Evolutionary conservation across 1,140 invertebrate genomes (phyloP).

Genomic region (Drosophila willistoni): DNA sequence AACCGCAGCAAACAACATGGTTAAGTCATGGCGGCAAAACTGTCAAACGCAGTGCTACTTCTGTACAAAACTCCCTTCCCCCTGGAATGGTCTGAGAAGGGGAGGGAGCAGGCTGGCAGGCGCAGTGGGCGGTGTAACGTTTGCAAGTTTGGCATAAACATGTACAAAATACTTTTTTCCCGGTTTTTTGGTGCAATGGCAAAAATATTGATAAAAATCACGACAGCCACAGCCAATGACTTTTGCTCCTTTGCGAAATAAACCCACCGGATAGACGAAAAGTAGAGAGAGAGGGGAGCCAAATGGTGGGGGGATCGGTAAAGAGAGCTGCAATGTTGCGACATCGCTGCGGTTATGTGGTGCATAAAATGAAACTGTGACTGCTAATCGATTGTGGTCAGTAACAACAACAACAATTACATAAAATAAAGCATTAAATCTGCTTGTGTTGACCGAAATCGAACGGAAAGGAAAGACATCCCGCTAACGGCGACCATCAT

Average conservation of each 20-base stretch:
- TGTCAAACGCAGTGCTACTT: conserved; percentile 62
- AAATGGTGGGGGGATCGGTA: conserved; percentile 3
- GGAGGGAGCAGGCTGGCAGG: conserved; percentile 9
- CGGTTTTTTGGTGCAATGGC: conserved; percentile 10
- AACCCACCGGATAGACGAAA: conserved; percentile 16
- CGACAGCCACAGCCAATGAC: conserved; percentile 41
- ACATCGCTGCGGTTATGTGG: conserved; percentile 27
- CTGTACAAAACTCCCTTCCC: not conserved
- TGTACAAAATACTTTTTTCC: conserved; percentile 75
- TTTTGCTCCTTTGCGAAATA: conserved; percentile 28
- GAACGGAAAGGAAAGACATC: not conserved
- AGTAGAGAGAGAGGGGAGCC: not conserved
- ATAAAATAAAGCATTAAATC: not conserved
- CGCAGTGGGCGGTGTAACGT: conserved; percentile 28
- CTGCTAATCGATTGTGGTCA: conserved; percentile 44
- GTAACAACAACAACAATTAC: not conserved
- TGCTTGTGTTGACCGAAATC: not conserved
- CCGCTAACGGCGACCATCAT: not conserved
- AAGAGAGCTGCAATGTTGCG: conserved; percentile 44
- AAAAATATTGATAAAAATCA: conserved; percentile 63
- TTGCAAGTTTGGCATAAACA: conserved; percentile 63
- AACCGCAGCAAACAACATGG: conserved; percentile 47
- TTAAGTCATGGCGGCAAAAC: conserved; percentile 73
- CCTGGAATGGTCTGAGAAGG: not conserved
- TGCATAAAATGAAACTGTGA: conserved; percentile 13